phyloP scores from a whole-genome alignment of 1,140 invertebrate genomes.

The Nymphalis io region DNA sequence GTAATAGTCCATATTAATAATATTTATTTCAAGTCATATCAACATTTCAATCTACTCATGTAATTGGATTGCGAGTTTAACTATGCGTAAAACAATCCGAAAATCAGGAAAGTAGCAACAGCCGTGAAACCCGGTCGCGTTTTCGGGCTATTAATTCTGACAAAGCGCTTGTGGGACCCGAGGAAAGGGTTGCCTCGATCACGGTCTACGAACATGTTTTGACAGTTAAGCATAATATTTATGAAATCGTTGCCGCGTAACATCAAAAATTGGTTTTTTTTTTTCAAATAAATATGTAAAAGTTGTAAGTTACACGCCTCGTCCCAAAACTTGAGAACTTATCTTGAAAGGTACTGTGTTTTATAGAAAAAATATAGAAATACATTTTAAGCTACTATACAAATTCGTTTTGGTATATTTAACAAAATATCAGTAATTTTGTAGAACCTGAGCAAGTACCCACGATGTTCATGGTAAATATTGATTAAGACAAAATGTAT shows the following conservation, averaged over 20 bases:
- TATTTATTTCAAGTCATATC: conserved; percentile 31
- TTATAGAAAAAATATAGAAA: too few species aligned
- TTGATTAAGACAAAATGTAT: too few species aligned
- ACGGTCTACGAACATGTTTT: conserved; percentile 60
- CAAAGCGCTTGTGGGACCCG: conserved; percentile 62
- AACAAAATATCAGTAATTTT: too few species aligned
- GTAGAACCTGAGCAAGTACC: too few species aligned
- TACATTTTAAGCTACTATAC: too few species aligned
- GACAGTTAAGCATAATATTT: conserved; percentile 45
- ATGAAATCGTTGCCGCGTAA: conserved; percentile 32
- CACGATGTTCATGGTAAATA: too few species aligned
- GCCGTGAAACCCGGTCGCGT: conserved; percentile 53
- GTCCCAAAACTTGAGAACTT: too few species aligned
- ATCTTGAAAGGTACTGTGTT: too few species aligned
- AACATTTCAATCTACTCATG: conserved; percentile 64
- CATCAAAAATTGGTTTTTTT: conserved; percentile 33
- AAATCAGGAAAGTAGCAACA: conserved; percentile 70
- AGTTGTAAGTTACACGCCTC: background rate
- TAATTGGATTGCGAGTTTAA: conserved; percentile 78
- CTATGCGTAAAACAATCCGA: conserved; percentile 78
- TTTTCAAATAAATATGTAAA: background rate
- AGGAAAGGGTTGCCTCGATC: conserved; percentile 67
- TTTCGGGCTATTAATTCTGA: conserved; percentile 78
- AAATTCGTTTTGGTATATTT: too few species aligned
- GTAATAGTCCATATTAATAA: background rate